These are phyloP conservation scores for Salvator merianae DNA, from an alignment of 2,113 vertebrate genomes.

Conservation along the genomic window DNA sequence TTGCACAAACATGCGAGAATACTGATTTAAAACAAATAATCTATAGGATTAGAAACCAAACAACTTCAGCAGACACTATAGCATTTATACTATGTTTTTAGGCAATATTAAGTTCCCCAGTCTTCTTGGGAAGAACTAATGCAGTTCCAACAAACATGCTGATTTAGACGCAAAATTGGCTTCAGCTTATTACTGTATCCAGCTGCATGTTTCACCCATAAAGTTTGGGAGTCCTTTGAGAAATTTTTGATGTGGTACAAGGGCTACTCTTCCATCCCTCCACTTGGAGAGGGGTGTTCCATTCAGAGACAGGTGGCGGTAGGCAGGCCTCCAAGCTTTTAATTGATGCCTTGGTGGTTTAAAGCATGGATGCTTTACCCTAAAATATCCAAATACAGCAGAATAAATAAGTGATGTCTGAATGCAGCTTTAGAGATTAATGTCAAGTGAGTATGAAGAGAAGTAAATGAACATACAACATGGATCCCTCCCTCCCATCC, in stretches of 20 bases:
- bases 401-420: no score
- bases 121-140: fast-evolving
- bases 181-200: neutral
- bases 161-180: neutral
- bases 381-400: no score
- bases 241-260: neutral
- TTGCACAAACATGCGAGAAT: neutral
- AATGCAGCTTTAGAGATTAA: no score
- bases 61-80: neutral
- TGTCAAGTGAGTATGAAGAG: neutral
- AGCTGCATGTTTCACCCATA: neutral
- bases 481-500: neutral
- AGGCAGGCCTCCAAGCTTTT: neutral
- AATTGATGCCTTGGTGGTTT: no score
- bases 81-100: neutral
- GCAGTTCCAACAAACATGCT: no score
- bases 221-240: neutral
- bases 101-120: neutral
- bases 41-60: neutral
- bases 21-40: neutral
- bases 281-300: neutral
- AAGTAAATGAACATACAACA: neutral
- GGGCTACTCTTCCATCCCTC: neutral
- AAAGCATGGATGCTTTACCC: no score
- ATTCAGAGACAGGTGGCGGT: neutral